phyloP scores from a whole-genome alignment of 2,797 vertebrate species.

The Fistularia tabacaria region DNA sequence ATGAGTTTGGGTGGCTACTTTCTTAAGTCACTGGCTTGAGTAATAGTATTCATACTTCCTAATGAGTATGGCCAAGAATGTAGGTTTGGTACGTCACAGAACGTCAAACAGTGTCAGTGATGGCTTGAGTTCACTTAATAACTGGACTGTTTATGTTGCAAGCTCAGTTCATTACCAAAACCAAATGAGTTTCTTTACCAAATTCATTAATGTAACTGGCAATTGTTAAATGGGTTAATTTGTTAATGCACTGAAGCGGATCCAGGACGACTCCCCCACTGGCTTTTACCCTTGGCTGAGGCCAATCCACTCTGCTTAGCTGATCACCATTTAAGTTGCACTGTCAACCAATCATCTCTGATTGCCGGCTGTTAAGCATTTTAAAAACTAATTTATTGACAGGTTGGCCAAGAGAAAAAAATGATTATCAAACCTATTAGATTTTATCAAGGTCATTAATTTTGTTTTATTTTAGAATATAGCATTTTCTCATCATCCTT shows the following conservation, averaged over 20 bases:
- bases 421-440: too few species aligned
- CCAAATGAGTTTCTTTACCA: slow-evolving; percentile 70
- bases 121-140: slow-evolving; percentile 66
- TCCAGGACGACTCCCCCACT: slow-evolving; percentile 53
- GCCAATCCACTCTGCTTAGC: slow-evolving; percentile 27
- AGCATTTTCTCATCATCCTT: too few species aligned
- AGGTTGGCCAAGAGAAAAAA: too few species aligned
- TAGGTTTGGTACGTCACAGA: slow-evolving; percentile 48
- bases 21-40: slow-evolving; percentile 66
- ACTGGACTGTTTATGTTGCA: slow-evolving; percentile 73
- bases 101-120: slow-evolving; percentile 49
- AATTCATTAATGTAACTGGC: slow-evolving; percentile 65
- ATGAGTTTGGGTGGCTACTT: slow-evolving; percentile 64
- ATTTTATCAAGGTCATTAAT: too few species aligned
- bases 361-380: neutral
- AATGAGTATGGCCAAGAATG: slow-evolving; percentile 52
- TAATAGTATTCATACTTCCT: slow-evolving; percentile 59
- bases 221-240: slow-evolving; percentile 75
- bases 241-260: slow-evolving; percentile 71
- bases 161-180: slow-evolving; percentile 71
- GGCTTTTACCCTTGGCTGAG: slow-evolving; percentile 42
- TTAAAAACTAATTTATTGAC: too few species aligned
- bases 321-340: slow-evolving; percentile 38
- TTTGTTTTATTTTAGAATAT: too few species aligned
- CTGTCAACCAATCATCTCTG: slow-evolving; percentile 9